phyloP scores from a whole-genome alignment of 1,140 invertebrate genomes.

The Leucophenga varia region DNA sequence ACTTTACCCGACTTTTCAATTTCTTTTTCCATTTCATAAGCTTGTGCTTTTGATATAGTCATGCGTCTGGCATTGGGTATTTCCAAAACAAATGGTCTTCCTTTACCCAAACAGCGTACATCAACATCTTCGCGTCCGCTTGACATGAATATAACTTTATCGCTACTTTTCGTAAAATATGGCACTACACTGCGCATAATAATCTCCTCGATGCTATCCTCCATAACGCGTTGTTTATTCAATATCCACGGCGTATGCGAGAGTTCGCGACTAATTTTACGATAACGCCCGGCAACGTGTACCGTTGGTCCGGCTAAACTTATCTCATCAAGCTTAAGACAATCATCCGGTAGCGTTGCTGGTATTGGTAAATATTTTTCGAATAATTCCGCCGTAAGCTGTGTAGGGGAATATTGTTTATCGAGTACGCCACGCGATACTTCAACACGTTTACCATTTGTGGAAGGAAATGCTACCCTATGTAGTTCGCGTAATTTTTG shows the following conservation, averaged over 20 bases:
- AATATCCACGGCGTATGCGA: conserved; percentile 95
- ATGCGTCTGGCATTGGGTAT: conserved; percentile 68
- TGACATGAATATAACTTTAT: conserved; percentile 72
- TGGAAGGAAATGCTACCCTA: conserved; percentile 26
- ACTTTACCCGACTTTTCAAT: conserved; percentile 67
- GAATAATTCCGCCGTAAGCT: conserved; percentile 57
- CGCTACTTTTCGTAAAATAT: conserved; percentile 49
- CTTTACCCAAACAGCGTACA: conserved; percentile 82
- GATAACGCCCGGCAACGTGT: conserved; percentile 74
- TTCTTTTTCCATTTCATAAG: conserved; percentile 59
- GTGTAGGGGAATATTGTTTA: conserved; percentile 53
- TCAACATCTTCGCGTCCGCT: conserved; percentile 93
- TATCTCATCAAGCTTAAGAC: conserved; percentile 56
- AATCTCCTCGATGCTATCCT: conserved; percentile 88
- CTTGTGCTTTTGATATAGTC: conserved; percentile 55
- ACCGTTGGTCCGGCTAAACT: conserved; percentile 60
- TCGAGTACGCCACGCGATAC: conserved; percentile 62
- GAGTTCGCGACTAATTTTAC: conserved; percentile 82
- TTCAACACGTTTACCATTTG: conserved; percentile 34
- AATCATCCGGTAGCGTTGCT: conserved; percentile 50
- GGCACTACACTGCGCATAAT: conserved; percentile 68
- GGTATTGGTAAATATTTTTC: conserved; percentile 56
- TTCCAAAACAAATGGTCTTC: conserved; percentile 85
- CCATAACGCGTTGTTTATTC: conserved; percentile 76
- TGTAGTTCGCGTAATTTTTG: conserved; percentile 31